Percentiles rank a stretch among this genome's conserved stretches.
Evolutionary conservation across 2,888 invertebrate genomes (phyloP).

Genomic region (Aquatica leii): DNA sequence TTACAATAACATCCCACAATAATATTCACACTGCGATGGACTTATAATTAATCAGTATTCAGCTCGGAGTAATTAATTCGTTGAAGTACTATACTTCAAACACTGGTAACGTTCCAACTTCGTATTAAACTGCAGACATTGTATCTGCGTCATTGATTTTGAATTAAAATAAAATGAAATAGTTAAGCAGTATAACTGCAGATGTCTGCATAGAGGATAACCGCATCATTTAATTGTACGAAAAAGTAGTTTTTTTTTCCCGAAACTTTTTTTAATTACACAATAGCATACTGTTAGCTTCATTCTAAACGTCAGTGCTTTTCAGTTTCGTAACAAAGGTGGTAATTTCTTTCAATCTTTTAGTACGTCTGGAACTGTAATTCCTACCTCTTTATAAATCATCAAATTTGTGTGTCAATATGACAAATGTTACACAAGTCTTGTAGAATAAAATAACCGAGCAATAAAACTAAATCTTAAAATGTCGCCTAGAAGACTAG

Average conservation of each 20-base stretch:
- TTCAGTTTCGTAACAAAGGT: neutral
- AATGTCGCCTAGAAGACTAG: no score
- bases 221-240: slow-evolving; percentile 2
- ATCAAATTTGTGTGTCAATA: no score
- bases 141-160: slow-evolving; percentile 39
- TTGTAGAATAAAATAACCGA: no score
- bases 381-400: no score
- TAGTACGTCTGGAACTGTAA: no score
- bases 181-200: slow-evolving; percentile 17
- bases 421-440: no score
- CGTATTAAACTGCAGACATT: slow-evolving; percentile 29
- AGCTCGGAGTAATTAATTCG: slow-evolving; percentile 28
- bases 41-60: slow-evolving; percentile 29
- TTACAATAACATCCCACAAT: neutral
- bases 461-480: no score
- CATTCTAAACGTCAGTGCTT: neutral
- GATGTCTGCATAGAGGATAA: slow-evolving; percentile 16
- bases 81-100: slow-evolving; percentile 24
- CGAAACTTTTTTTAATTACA: neutral
- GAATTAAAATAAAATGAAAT: slow-evolving; percentile 39
- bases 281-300: neutral
- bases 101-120: slow-evolving; percentile 32
- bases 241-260: slow-evolving; percentile 1
- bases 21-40: slow-evolving; percentile 16
- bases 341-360: no score